phyloP scores from a whole-genome alignment of 2,888 invertebrate species.

The Synergus umbraculus region DNA sequence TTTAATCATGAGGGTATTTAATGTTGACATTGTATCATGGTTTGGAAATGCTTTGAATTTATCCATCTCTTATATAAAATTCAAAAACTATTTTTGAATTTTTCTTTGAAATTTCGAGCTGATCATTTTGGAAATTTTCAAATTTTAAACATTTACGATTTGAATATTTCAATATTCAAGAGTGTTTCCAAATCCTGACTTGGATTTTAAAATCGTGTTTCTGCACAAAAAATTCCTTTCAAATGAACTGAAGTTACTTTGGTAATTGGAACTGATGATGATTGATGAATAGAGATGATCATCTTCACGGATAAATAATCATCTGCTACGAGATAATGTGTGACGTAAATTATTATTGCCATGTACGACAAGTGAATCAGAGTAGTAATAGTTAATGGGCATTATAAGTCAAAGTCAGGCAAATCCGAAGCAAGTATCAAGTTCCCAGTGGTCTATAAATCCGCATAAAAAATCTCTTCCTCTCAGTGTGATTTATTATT shows the following conservation, averaged over 20 bases:
- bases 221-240: background rate
- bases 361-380: background rate
- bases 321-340: background rate
- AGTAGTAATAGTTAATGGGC: background rate
- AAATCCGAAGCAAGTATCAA: background rate
- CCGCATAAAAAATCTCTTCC: conserved; percentile 14
- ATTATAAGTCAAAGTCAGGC: background rate
- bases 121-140: background rate
- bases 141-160: background rate
- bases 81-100: too few species aligned
- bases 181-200: background rate
- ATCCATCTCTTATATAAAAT: too few species aligned
- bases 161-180: conserved; percentile 1
- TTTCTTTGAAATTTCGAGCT: background rate
- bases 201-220: background rate
- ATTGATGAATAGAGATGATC: background rate
- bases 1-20: background rate
- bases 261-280: background rate
- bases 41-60: too few species aligned
- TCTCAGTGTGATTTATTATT: conserved; percentile 9
- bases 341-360: background rate
- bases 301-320: background rate
- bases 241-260: too few species aligned
- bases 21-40: background rate
- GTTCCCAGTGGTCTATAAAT: background rate